Percentiles rank a stretch among this genome's conserved stretches.
Evolutionary conservation across 2,113 vertebrate genomes (phyloP).

Genomic region (Psittacara wagleri): DNA sequence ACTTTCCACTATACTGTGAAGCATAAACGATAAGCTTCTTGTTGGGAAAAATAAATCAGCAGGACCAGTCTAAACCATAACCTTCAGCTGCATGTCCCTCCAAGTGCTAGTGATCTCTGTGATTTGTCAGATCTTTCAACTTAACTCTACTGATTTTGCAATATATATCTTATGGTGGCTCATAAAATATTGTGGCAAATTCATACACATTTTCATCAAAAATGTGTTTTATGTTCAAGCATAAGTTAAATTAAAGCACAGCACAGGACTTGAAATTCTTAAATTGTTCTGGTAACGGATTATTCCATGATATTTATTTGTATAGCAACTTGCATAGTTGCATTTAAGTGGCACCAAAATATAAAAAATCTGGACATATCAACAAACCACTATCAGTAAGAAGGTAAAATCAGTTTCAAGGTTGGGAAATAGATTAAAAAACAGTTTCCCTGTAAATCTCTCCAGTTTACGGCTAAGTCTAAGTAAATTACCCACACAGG

Average conservation of each 20-base stretch:
- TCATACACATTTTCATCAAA: background rate
- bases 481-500: background rate
- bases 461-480: background rate
- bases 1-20: background rate
- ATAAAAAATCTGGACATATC: background rate
- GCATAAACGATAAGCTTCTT: background rate
- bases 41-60: background rate
- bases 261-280: background rate
- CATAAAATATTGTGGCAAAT: background rate
- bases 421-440: background rate
- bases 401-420: background rate
- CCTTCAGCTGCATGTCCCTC: background rate
- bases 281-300: background rate
- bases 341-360: background rate
- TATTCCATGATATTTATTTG: background rate
- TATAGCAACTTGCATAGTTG: background rate
- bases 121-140: background rate
- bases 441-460: background rate
- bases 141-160: background rate
- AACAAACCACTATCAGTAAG: background rate
- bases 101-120: background rate
- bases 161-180: background rate
- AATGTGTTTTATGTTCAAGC: accelerated
- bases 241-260: background rate
- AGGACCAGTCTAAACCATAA: background rate